phyloP scores from a whole-genome alignment of 2,888 invertebrate genomes.

The Hoplodrina blanda region DNA sequence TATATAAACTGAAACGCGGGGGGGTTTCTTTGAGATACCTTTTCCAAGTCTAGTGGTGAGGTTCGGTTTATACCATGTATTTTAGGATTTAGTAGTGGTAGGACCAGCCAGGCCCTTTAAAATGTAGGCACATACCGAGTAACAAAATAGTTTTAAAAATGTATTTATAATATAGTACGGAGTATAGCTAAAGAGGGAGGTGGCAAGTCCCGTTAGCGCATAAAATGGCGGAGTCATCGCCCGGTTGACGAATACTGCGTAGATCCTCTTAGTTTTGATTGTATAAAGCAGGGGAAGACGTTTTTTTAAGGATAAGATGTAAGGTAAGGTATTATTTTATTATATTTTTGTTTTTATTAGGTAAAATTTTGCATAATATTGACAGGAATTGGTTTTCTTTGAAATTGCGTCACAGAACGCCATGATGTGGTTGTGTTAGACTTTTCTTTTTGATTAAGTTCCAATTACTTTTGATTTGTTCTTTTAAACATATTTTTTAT shows the following conservation, averaged over 20 bases:
- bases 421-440: slow-evolving; percentile 61
- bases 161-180: slow-evolving; percentile 62
- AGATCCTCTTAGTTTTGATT: slow-evolving; percentile 69
- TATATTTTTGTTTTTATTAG: slow-evolving; percentile 54
- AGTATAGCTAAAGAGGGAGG: slow-evolving; percentile 69
- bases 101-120: slow-evolving; percentile 66
- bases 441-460: slow-evolving; percentile 9
- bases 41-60: slow-evolving; percentile 76
- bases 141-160: slow-evolving; percentile 68
- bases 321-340: slow-evolving; percentile 76
- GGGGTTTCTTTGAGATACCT: slow-evolving; percentile 69
- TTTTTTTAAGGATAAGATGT: slow-evolving; percentile 69
- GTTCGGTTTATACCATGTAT: slow-evolving; percentile 68
- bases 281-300: slow-evolving; percentile 65
- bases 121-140: slow-evolving; percentile 70
- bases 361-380: slow-evolving; percentile 39
- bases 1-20: slow-evolving; percentile 71
- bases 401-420: slow-evolving; percentile 63
- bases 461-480: neutral
- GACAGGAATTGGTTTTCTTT: slow-evolving; percentile 28
- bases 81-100: slow-evolving; percentile 65
- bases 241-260: slow-evolving; percentile 78
- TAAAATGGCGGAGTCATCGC: slow-evolving; percentile 84
- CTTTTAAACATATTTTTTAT: slow-evolving; percentile 3
- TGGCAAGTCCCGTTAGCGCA: slow-evolving; percentile 71